These are phyloP conservation scores for Crypturellus tataupa DNA, from an alignment of 2,797 vertebrate genomes.

Conservation along the genomic window DNA sequence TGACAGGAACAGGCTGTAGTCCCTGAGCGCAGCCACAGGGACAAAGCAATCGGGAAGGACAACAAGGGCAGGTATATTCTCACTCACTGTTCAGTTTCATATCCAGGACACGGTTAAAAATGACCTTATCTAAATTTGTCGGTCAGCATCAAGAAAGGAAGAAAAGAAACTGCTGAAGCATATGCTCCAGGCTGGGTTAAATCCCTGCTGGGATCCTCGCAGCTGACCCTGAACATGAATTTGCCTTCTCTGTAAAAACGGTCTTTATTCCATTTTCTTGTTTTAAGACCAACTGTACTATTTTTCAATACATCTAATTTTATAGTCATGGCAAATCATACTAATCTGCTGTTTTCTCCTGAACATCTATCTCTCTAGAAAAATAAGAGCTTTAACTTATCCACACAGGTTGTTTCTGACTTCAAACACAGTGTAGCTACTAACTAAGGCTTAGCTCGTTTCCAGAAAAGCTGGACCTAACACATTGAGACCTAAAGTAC, in stretches of 20 bases:
- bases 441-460: background rate
- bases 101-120: too few species aligned
- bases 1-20: background rate
- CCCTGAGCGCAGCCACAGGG: background rate
- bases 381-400: too few species aligned
- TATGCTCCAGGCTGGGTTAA: too few species aligned
- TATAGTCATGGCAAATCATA: background rate
- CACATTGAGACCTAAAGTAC: background rate
- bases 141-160: too few species aligned
- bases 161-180: too few species aligned
- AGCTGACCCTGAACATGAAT: background rate
- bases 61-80: background rate
- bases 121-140: too few species aligned
- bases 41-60: background rate
- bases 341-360: background rate
- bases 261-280: too few species aligned
- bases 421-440: background rate
- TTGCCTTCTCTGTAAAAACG: background rate
- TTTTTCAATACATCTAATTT: background rate
- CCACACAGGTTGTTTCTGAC: background rate
- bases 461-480: background rate
- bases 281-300: background rate
- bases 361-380: background rate
- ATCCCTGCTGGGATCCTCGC: background rate
- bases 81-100: background rate